A percentile compares a stretch with the other conserved stretches of the same genome.
Conservation (phyloP, 2,888 invertebrate species). For the Acleris emargana region DNA sequence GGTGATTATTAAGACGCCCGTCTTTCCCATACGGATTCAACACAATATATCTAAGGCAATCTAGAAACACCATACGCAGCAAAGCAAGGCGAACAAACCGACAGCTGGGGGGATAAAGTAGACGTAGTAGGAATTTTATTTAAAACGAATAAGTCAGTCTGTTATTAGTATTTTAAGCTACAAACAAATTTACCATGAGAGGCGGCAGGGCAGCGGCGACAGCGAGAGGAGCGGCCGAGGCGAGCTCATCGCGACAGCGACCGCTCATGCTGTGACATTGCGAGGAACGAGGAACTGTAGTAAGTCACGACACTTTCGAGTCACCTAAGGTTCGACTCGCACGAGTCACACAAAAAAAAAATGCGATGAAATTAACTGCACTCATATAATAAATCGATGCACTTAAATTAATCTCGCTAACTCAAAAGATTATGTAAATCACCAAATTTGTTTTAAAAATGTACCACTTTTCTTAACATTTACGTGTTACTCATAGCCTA, state of each 20-base stretch:
- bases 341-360: slow-evolving; percentile 9
- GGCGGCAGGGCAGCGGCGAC: slow-evolving; percentile 62
- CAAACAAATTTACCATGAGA: slow-evolving; percentile 63
- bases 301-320: slow-evolving; percentile 11
- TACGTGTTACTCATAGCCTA: slow-evolving; percentile 37
- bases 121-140: too few species aligned
- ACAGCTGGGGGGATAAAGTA: too few species aligned
- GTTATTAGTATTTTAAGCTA: background rate
- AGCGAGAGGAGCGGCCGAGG: slow-evolving; percentile 55
- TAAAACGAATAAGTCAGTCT: too few species aligned
- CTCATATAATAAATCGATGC: slow-evolving; percentile 12
- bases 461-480: slow-evolving; percentile 38
- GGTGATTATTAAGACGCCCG: too few species aligned
- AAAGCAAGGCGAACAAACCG: too few species aligned
- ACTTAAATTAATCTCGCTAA: slow-evolving; percentile 19
- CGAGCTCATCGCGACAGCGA: slow-evolving; percentile 64
- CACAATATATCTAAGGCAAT: too few species aligned
- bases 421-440: slow-evolving; percentile 40
- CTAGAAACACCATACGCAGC: too few species aligned
- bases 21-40: too few species aligned
- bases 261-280: slow-evolving; percentile 75
- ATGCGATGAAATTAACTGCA: background rate
- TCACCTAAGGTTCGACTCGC: slow-evolving; percentile 3
- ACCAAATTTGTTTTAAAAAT: slow-evolving; percentile 41
- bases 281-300: slow-evolving; percentile 54